Percentiles rank a stretch among this genome's conserved stretches.
Evolutionary conservation across 2,797 vertebrate genomes (phyloP).

Genomic region (Amazonetta brasiliensis): DNA sequence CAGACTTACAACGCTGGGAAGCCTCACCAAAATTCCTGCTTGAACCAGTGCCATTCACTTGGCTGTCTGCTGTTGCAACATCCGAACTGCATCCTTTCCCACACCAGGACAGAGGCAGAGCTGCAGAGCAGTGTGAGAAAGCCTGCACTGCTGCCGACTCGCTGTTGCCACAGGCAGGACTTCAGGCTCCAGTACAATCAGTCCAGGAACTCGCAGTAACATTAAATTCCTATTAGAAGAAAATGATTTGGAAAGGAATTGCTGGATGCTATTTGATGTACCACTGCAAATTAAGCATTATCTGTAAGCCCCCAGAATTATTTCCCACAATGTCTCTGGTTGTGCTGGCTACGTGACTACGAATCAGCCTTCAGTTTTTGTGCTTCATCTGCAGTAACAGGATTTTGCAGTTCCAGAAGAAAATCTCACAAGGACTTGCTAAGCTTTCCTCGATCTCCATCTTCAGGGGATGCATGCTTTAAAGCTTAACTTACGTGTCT

Average conservation of each 20-base stretch:
- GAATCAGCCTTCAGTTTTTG: neutral
- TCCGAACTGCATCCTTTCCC: neutral
- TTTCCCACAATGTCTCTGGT: neutral
- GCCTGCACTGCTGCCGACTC: neutral
- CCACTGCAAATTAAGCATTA: neutral
- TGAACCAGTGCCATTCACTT: neutral
- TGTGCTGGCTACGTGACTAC: neutral
- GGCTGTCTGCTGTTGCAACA: neutral
- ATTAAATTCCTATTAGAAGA: neutral
- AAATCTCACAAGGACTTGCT: neutral
- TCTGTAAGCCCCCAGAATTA: neutral
- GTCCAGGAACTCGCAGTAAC: neutral
- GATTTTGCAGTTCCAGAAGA: neutral
- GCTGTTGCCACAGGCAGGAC: neutral
- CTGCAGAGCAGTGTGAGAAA: neutral
- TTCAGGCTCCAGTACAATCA: neutral
- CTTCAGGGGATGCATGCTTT: neutral
- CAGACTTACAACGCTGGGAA: neutral
- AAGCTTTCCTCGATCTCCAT: neutral
- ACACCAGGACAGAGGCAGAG: neutral
- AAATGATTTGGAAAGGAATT: neutral
- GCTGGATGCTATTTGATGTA: neutral
- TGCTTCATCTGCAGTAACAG: neutral
- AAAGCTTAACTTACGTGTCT: neutral
- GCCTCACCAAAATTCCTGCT: neutral